These are phyloP conservation scores for Hydrotaea cyrtoneurina DNA, from an alignment of 2,888 invertebrate species.

Conservation along the genomic window DNA sequence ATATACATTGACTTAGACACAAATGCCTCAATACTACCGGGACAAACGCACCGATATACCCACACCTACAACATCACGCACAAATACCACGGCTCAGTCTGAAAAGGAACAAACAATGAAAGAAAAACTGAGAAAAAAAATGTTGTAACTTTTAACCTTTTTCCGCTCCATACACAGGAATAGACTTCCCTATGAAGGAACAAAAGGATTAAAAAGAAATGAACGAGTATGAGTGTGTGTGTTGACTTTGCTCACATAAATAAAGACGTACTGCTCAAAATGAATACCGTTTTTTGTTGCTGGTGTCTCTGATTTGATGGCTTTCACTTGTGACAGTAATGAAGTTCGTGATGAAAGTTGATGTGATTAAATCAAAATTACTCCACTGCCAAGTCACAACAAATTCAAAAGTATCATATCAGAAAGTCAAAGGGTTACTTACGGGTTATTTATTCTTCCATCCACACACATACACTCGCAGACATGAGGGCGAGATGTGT, in stretches of 20 bases:
- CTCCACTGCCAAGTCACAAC: slow-evolving; percentile 46
- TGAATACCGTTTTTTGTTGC: background rate
- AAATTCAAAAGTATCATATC: slow-evolving; percentile 48
- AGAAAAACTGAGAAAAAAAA: slow-evolving; percentile 23
- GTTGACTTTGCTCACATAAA: slow-evolving; percentile 17
- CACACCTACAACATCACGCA: background rate
- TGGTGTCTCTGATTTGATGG: slow-evolving; percentile 41
- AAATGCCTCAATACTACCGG: slow-evolving; percentile 10
- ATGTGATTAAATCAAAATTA: slow-evolving; percentile 61
- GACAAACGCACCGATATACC: background rate
- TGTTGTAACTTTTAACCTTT: slow-evolving; percentile 51
- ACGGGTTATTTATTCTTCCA: slow-evolving; percentile 10
- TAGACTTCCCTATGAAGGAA: slow-evolving; percentile 16
- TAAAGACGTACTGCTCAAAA: slow-evolving; percentile 12
- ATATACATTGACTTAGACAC: background rate
- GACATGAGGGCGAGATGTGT: background rate
- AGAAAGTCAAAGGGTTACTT: slow-evolving; percentile 37
- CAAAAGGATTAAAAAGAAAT: slow-evolving; percentile 43
- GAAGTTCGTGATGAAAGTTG: slow-evolving; percentile 59
- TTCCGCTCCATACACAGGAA: background rate
- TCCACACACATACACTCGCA: background rate
- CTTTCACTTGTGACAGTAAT: slow-evolving; percentile 57
- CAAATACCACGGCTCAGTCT: background rate
- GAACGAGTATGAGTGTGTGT: background rate
- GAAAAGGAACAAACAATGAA: background rate